phyloP scores from a whole-genome alignment of 2,113 vertebrate species.

The Hyperoodon ampullatus region DNA sequence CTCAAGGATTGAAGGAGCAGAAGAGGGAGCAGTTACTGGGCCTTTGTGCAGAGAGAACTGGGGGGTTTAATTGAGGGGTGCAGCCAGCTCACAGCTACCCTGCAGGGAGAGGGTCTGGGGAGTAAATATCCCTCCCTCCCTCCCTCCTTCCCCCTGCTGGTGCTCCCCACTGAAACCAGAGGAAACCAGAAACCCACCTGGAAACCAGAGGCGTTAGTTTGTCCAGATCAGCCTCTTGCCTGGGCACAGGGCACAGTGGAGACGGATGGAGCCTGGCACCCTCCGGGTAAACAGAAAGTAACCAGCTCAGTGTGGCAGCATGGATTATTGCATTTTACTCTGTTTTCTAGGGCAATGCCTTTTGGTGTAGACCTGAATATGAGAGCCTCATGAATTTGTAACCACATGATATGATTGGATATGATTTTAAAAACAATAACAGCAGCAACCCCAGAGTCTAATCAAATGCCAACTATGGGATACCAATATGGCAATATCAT shows the following conservation, averaged over 20 bases:
- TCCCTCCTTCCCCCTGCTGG: not conserved
- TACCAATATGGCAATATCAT: not conserved
- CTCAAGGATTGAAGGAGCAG: not conserved
- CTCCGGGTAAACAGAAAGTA: not conserved
- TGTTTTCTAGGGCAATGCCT: not conserved
- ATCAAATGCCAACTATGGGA: too few species aligned
- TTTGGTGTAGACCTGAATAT: not conserved
- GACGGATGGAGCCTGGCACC: not conserved
- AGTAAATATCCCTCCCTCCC: not conserved
- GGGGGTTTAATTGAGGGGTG: not conserved
- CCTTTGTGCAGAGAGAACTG: not conserved
- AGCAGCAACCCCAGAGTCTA: not conserved
- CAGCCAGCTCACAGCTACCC: not conserved
- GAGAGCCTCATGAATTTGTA: not conserved
- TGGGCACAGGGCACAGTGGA: not conserved
- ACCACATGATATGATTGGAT: not conserved
- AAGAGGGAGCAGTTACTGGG: not conserved
- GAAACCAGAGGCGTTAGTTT: not conserved
- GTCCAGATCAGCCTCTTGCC: not conserved
- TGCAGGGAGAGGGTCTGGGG: not conserved
- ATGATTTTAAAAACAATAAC: not conserved
- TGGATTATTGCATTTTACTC: not conserved
- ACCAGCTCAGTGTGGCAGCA: rapidly evolving
- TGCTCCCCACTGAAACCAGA: too few species aligned
- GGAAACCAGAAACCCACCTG: not conserved